Conservation (phyloP, 2,888 invertebrate species). For the Trilocha varians region DNA sequence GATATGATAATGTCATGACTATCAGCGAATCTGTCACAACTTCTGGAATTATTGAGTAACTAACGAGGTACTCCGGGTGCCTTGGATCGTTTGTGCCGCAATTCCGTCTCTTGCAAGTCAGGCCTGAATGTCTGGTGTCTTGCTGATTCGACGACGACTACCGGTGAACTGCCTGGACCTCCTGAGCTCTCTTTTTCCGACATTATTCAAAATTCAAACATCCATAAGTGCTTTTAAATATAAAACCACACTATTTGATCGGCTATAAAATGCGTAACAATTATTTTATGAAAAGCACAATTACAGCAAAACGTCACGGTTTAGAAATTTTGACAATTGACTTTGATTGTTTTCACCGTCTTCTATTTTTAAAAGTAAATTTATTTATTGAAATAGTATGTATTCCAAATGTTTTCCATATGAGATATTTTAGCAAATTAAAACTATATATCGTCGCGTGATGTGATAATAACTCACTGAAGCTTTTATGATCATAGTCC, state of each 20-base stretch:
- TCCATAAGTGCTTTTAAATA: constrained; percentile 38
- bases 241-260: constrained; percentile 39
- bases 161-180: constrained; percentile 21
- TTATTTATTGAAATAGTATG: too few species aligned
- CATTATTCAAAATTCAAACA: constrained; percentile 43
- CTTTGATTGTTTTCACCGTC: constrained; percentile 38
- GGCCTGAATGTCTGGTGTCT: constrained; percentile 34
- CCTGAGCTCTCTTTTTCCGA: constrained; percentile 48
- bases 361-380: constrained; percentile 52
- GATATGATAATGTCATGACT: too few species aligned
- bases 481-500: too few species aligned
- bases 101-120: constrained; percentile 34
- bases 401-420: too few species aligned
- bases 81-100: constrained; percentile 38
- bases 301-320: constrained; percentile 49
- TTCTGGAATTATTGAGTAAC: constrained; percentile 8
- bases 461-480: too few species aligned
- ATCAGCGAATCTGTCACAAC: not conserved
- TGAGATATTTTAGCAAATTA: too few species aligned
- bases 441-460: too few species aligned
- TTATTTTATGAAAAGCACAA: constrained; percentile 39
- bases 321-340: constrained; percentile 54
- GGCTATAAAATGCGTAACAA: constrained; percentile 35
- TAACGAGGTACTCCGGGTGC: constrained; percentile 49
- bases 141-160: constrained; percentile 39